Base-by-base conservation (phyloP, 2,888 invertebrate genomes). In the Drosophila longiperda region DNA sequence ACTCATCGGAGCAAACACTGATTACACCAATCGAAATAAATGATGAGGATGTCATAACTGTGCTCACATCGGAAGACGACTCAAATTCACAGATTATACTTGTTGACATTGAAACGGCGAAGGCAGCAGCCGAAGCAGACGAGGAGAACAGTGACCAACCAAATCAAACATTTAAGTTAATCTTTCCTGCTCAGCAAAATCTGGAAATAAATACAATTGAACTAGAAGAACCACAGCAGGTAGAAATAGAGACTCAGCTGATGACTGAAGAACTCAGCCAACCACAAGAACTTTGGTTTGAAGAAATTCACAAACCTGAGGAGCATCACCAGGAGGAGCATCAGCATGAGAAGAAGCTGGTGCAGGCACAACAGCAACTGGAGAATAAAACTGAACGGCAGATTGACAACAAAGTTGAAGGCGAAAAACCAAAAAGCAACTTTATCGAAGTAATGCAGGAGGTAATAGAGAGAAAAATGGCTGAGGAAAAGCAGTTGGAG, bases 31-130 rank as follows among this genome's bases (percentile, higher is more conserved):
- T 48, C 12, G 68, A 75, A 33, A n/a, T 52, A 3, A 49, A 54
- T 29, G 69, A 70, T 36, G 58, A 71, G 23, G 75, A 75, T 4
- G 55, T 71, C n/a, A 75, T 75, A n/a, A 66, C 65, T 17, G 65
- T 76, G 45, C 36, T 69, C 36, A 60, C 63, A 40, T 62, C 70
- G 7, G 61, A 63, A 17, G 73, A 68, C 5, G 78, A 78, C 15
- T 78, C 75, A 2, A 65, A 73, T 62, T 78, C 78, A 0, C 75
- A 75, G 33, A 78, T 78, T 17, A 78, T 78, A 33, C 75, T 78
- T 40, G 52, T 78, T 11, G 73, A 78, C 23, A 75, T 78, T 9
- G 63, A 78, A 52, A 52, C 72, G 8, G 50, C 42, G 1, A 50
- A 55, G 32, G 57, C 11, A 9, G 50, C 15, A 50, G 34, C 38